Evolutionary conservation across 2,797 vertebrate species (phyloP).

Genomic region (Crax fasciolata): DNA sequence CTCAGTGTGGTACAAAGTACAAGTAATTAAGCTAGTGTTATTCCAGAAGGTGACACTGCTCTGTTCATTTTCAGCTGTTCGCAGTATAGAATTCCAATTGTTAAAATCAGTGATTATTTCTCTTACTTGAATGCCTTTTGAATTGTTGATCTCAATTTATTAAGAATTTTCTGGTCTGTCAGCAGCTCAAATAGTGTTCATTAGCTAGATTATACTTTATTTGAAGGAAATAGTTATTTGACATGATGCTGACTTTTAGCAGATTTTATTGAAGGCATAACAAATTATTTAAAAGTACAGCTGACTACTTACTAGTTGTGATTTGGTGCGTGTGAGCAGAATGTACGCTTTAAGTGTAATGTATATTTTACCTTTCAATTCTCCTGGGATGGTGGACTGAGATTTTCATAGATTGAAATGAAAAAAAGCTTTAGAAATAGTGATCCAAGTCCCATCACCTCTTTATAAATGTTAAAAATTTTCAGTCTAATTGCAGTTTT

Average conservation of each 20-base stretch:
- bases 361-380: not conserved
- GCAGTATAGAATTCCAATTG: not conserved
- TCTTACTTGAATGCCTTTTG: not conserved
- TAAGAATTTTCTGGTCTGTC: not conserved
- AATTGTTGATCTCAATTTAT: not conserved
- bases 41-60: not conserved
- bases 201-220: not conserved
- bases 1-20: not conserved
- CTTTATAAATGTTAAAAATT: not conserved
- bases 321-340: not conserved
- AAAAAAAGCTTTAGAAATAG: not conserved
- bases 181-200: not conserved
- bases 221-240: not conserved
- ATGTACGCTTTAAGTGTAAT: not conserved
- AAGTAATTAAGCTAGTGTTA: not conserved
- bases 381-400: not conserved
- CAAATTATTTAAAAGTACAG: not conserved
- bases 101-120: not conserved
- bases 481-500: not conserved
- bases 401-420: not conserved
- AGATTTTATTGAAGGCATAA: not conserved
- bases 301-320: not conserved
- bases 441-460: not conserved
- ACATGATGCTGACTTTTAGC: not conserved
- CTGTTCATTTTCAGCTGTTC: conserved; percentile 21